Evolutionary conservation across 2,888 invertebrate species (phyloP).

Genomic region (Boloria euphrosyne): DNA sequence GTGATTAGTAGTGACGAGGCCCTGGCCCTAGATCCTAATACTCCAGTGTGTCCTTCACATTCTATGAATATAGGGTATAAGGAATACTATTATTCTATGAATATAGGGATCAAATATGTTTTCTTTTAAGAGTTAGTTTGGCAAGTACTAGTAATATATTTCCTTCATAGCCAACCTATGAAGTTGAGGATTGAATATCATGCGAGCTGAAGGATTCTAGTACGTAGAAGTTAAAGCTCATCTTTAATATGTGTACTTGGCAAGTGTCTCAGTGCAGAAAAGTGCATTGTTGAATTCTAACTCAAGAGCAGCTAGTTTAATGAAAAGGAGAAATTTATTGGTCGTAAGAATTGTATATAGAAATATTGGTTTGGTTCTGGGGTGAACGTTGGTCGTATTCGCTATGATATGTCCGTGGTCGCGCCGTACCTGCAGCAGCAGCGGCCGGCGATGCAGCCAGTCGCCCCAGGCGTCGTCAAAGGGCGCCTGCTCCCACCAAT

Average conservation of each 20-base stretch:
- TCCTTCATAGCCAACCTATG: neutral
- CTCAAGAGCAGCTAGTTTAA: neutral
- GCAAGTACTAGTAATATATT: neutral
- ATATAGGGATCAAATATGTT: too few relatives aligned
- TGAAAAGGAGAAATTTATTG: neutral
- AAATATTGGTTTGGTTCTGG: too few relatives aligned
- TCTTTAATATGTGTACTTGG: constrained; percentile 2
- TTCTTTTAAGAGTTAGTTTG: neutral
- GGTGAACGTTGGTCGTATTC: constrained; percentile 9
- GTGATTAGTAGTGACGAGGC: constrained; percentile 71
- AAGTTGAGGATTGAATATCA: neutral
- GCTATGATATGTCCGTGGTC: constrained; percentile 20
- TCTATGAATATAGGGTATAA: too few relatives aligned
- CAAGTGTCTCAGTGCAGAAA: constrained; percentile 7
- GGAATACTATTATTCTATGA: too few relatives aligned
- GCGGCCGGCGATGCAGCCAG: constrained; percentile 87
- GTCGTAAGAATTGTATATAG: too few relatives aligned
- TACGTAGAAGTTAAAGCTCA: constrained; percentile 2
- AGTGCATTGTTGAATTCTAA: constrained; percentile 13
- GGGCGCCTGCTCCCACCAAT: constrained; percentile 75
- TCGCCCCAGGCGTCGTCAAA: constrained; percentile 75
- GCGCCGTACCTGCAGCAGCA: constrained; percentile 88
- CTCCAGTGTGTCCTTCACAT: neutral
- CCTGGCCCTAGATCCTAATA: constrained; percentile 35
- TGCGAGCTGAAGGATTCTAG: constrained; percentile 4